Conservation (phyloP, 2,113 vertebrate genomes). For the Cinclus mexicanus region DNA sequence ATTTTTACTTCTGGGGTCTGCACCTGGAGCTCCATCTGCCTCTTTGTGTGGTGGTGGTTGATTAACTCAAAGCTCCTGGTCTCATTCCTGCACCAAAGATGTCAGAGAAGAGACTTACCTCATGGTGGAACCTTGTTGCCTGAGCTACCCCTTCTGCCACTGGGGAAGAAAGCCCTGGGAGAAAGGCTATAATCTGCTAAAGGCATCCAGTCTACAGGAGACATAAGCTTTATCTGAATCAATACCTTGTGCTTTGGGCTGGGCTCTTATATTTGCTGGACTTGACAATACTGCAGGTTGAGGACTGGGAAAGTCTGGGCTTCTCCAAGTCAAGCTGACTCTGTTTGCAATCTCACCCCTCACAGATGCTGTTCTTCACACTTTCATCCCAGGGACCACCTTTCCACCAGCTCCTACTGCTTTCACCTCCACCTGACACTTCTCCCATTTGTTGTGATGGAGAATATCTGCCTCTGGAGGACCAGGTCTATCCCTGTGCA, state of each 20-base stretch:
- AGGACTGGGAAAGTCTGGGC: neutral
- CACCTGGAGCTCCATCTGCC: neutral
- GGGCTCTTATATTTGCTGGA: neutral
- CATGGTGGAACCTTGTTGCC: neutral
- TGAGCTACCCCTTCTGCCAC: neutral
- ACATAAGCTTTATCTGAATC: neutral
- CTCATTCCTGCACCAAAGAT: neutral
- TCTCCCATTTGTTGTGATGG: neutral
- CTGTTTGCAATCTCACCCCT: neutral
- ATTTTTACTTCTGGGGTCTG: neutral
- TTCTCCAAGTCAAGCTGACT: neutral
- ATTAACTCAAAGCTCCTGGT: neutral
- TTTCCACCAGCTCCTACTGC: neutral
- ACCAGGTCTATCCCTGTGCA: neutral
- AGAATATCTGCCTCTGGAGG: neutral
- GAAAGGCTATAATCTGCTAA: neutral
- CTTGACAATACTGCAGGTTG: neutral
- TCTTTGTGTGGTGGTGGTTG: neutral
- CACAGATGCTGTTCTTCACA: fast-evolving
- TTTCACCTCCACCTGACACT: neutral
- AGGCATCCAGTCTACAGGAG: neutral
- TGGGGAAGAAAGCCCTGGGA: neutral
- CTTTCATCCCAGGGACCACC: neutral
- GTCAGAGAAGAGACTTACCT: neutral
- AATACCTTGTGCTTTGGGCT: fast-evolving